Evolutionary conservation across 2,888 invertebrate species (phyloP).

Genomic region (Ceratothoa steindachneri): DNA sequence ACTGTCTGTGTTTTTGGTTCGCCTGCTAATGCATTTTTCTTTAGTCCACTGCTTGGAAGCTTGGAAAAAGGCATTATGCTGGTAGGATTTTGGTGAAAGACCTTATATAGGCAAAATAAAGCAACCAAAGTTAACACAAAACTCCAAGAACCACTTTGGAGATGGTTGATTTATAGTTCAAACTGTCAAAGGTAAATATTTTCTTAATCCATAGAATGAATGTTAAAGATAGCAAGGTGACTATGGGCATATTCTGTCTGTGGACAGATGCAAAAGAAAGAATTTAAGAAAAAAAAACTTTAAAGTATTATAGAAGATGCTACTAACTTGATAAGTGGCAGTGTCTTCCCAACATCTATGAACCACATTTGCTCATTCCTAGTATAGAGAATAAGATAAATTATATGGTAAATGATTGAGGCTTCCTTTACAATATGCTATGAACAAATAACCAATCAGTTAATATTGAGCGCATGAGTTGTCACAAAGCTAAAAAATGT

Average conservation of each 20-base stretch:
- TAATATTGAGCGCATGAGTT: neutral
- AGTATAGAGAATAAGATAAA: neutral
- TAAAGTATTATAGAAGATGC: neutral
- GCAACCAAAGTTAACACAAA: too few species aligned
- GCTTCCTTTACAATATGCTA: neutral
- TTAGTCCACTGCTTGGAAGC: neutral
- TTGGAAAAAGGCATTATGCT: too few species aligned
- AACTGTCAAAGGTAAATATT: neutral
- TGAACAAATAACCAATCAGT: neutral
- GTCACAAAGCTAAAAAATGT: neutral
- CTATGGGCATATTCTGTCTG: neutral
- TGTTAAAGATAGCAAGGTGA: neutral
- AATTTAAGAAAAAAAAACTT: neutral
- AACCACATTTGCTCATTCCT: neutral
- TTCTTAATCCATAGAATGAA: neutral
- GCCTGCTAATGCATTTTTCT: slow-evolving; percentile 15
- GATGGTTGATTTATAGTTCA: neutral
- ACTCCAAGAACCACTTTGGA: too few species aligned
- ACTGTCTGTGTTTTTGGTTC: slow-evolving; percentile 36
- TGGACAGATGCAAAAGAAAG: too few species aligned
- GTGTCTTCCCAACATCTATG: neutral
- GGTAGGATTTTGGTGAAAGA: too few species aligned
- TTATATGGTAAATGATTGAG: neutral
- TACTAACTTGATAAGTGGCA: neutral
- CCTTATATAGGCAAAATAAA: too few species aligned